phyloP scores from a whole-genome alignment of 2,888 invertebrate species.

The Leistus spinibarbis region DNA sequence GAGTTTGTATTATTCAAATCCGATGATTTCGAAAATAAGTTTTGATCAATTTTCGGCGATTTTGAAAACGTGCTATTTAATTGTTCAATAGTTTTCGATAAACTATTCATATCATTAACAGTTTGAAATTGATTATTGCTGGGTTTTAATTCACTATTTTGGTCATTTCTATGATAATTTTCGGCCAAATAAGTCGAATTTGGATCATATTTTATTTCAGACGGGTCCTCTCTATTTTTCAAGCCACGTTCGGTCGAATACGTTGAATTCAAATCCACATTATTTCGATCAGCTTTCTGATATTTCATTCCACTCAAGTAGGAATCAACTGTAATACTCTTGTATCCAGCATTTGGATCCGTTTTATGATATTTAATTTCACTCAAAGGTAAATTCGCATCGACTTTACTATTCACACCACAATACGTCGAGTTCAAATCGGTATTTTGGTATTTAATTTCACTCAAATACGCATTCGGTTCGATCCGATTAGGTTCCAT shows the following conservation, averaged over 20 bases:
- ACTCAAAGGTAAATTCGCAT: not conserved
- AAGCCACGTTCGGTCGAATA: too few relatives aligned
- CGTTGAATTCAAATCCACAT: too few relatives aligned
- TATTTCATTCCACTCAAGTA: not conserved
- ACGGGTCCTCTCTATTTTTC: too few relatives aligned
- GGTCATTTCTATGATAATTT: not conserved
- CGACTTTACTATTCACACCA: not conserved
- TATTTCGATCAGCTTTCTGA: not conserved
- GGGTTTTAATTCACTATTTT: not conserved
- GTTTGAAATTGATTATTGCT: not conserved
- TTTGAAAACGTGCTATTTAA: slow-evolving; percentile 14
- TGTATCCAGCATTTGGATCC: not conserved
- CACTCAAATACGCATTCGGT: too few relatives aligned
- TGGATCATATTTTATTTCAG: slow-evolving; percentile 19
- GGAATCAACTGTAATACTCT: not conserved
- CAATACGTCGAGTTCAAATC: not conserved
- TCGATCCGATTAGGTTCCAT: not conserved
- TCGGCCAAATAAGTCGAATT: slow-evolving; percentile 8
- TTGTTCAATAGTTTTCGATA: not conserved
- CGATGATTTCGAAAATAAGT: not conserved
- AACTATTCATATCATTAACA: not conserved
- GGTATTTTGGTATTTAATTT: not conserved
- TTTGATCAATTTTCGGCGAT: slow-evolving; percentile 10
- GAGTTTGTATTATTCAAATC: not conserved
- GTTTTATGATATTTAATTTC: not conserved